Evolutionary conservation across 2,113 vertebrate species (phyloP), one percentile per base, ranked within the genome.

Genomic region (Tichodroma muraria): DNA sequence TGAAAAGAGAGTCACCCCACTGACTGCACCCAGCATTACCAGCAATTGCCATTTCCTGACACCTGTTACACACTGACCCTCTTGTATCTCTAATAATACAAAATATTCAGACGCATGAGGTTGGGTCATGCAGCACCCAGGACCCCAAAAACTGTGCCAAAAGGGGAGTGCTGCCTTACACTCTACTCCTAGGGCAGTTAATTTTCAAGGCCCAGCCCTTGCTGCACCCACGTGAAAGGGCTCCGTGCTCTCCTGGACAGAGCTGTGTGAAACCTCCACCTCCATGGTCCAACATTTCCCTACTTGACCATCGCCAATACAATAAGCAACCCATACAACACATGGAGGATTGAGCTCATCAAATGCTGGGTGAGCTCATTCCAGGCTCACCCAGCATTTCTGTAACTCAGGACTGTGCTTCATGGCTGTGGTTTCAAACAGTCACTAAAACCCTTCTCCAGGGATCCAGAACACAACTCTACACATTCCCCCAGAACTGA

Each of bases 281-380:
- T 49, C 63, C 42, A 35, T 0, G 1, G 37, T 12, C 50, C 54
- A 42, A 0, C 0, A 0, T 19, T 83, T 54, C 30, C n/a, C 50
- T 63, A 1, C 5, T 1, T 27, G 23, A 53, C 37, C n/a, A n/a
- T n/a, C 56, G 33, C n/a, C 38, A 61, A 20, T 65, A 50, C n/a
- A 61, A 28, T 20, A 50, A 35, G 27, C n/a, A n/a, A n/a, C n/a
- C n/a, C n/a, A n/a, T 9, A 31, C 45, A 57, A 13, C 16, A 53
- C 11, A 6, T 1, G 3, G 16, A 66, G 40, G 27, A 47, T 17
- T n/a, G n/a, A n/a, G n/a, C n/a, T n/a, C n/a, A n/a, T n/a, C n/a
- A n/a, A n/a, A n/a, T n/a, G n/a, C n/a, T n/a, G n/a, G n/a, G n/a
- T n/a, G n/a, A 27, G 52, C 6, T 59, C 70, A 52, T 15, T 40